phyloP scores from a whole-genome alignment of 2,888 invertebrate genomes.

The Drosophila eohydei region DNA sequence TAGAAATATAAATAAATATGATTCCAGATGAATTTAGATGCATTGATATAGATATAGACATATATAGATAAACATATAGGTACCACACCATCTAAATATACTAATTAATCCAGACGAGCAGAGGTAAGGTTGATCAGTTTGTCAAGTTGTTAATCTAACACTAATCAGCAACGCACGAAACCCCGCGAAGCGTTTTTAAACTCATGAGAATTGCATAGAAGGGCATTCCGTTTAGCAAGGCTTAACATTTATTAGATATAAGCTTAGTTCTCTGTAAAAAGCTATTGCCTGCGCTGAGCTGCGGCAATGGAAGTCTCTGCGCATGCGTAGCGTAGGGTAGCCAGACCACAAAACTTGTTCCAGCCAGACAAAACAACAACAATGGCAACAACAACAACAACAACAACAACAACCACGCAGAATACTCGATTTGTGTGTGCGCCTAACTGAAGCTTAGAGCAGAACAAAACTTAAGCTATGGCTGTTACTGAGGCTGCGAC shows the following conservation, averaged over 20 bases:
- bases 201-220: constrained; percentile 1
- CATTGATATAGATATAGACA: neutral
- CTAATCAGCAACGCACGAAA: neutral
- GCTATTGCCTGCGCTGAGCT: constrained; percentile 18
- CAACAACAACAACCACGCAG: constrained; percentile 17
- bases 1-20: neutral
- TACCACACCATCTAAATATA: neutral
- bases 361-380: constrained; percentile 27
- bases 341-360: constrained; percentile 61
- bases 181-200: neutral
- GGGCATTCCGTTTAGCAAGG: neutral
- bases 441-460: constrained; percentile 27
- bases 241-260: neutral
- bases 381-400: neutral
- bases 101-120: neutral
- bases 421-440: constrained; percentile 39
- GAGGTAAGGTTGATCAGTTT: neutral
- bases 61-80: neutral
- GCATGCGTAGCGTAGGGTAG: constrained; percentile 39
- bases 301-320: constrained; percentile 23
- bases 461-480: constrained; percentile 28
- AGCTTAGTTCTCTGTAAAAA: constrained; percentile 11
- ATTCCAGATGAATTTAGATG: too few species aligned
- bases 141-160: neutral
- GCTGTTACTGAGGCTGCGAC: constrained; percentile 12